phyloP scores from a whole-genome alignment of 2,888 invertebrate genomes.

The Ophion costatus region DNA sequence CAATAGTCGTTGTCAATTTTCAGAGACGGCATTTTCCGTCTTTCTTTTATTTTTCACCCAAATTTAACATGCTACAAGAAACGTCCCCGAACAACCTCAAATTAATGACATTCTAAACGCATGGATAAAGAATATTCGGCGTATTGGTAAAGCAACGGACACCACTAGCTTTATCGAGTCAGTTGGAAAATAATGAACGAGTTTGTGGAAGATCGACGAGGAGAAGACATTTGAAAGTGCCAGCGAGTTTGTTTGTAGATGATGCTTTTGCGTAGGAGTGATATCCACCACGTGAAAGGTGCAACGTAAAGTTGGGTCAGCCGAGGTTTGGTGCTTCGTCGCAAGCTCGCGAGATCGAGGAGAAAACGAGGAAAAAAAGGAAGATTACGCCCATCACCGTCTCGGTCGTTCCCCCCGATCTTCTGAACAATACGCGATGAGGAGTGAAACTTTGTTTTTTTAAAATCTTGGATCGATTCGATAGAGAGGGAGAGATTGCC shows the following conservation, averaged over 20 bases:
- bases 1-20: too few species aligned
- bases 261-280: slow-evolving; percentile 52
- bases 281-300: slow-evolving; percentile 61
- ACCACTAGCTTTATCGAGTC: background rate
- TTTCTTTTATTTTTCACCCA: too few species aligned
- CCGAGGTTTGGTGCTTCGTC: slow-evolving; percentile 40
- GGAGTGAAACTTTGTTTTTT: background rate
- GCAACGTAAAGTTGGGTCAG: slow-evolving; percentile 59
- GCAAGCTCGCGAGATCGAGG: slow-evolving; percentile 18
- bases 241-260: slow-evolving; percentile 47
- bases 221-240: slow-evolving; percentile 19
- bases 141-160: background rate
- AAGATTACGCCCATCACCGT: background rate
- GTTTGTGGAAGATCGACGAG: background rate
- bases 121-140: background rate
- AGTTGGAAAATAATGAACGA: background rate
- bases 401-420: background rate
- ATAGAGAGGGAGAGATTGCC: slow-evolving; percentile 52
- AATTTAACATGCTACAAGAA: too few species aligned
- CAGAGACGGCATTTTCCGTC: too few species aligned
- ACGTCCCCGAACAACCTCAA: background rate
- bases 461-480: background rate
- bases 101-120: background rate
- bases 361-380: slow-evolving; percentile 1
- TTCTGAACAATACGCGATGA: background rate